Evolutionary conservation across 2,797 vertebrate species (phyloP), one percentile per base, ranked within the genome.

Genomic region (Pampus argenteus): DNA sequence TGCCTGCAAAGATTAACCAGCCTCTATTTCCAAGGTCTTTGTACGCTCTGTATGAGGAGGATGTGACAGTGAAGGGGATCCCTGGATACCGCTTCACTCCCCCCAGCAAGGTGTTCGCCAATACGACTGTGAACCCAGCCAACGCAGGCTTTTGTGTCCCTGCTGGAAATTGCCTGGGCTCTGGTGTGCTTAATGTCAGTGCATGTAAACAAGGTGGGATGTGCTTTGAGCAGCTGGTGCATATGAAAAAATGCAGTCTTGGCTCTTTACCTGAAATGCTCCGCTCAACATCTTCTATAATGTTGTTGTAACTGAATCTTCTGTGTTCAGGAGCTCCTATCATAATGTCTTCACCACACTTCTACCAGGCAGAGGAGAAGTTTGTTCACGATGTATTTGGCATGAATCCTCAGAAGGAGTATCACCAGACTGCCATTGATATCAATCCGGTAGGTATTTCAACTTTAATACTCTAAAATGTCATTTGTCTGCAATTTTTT

Each of bases 61-160:
- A 95, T 0, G 85, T 95, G 74, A 87, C 13, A 0, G 92, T 99
- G 23, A 93, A 93, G 42, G 94, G 93, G 17, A 84, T 99, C 82
- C 93, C 95, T 0, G 94, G 93, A 10, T 96, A 95, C 75, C 96
- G 97, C 17, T 99, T 97, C 17, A 89, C 88, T 62, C 94, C 94
- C 20, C 97, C 98, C 9, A 81, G 80, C 14, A 82, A 92, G 76
- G 92, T 97, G 22, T 95, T 98, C 66, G 97, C 96, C 75, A 99
- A 97, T 78, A 0, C 10, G 0, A 92, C 94, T 0, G 69, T 95
- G 47, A 98, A 96, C 77, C 96, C 97, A 0, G 95, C 92, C 63
- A 99, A 99, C 0, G 92, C 95, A 0, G 98, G 98, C 2, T 99
- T 98, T 94, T 99, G 98, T 17, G 88, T 96, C 26, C 97, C 97